Evolutionary conservation across 1,140 invertebrate species (phyloP).

Genomic region (Eurosta solidaginis): DNA sequence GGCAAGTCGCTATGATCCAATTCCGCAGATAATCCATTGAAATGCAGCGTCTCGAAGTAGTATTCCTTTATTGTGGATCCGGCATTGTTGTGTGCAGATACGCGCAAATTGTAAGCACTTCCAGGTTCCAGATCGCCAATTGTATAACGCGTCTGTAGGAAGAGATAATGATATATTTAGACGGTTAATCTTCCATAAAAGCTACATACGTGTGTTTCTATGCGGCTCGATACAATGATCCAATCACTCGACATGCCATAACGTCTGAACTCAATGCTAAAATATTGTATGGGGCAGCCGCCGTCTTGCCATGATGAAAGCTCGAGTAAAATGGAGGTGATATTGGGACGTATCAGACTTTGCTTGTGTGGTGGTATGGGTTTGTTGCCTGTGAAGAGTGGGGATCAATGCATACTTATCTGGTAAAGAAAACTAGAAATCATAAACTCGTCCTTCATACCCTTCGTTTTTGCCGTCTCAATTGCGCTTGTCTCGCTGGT

Average conservation of each 20-base stretch:
- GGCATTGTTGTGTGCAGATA: constrained; percentile 73
- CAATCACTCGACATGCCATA: constrained; percentile 61
- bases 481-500: constrained; percentile 69
- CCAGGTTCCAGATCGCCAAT: constrained; percentile 70
- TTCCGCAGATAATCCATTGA: constrained; percentile 61
- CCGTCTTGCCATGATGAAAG: constrained; percentile 69
- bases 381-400: constrained; percentile 63
- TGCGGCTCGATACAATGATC: constrained; percentile 63
- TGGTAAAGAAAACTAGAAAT: not conserved
- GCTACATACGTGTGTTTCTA: constrained; percentile 59
- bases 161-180: constrained; percentile 14
- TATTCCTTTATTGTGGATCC: constrained; percentile 71
- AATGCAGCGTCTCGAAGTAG: constrained; percentile 67
- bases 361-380: constrained; percentile 62
- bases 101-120: constrained; percentile 69
- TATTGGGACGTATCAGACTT: constrained; percentile 65
- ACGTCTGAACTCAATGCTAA: constrained; percentile 68
- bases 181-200: not conserved
- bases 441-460: constrained; percentile 28
- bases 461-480: constrained; percentile 67
- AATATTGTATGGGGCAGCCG: constrained; percentile 69
- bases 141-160: constrained; percentile 57
- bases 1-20: constrained; percentile 56
- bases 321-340: constrained; percentile 67
- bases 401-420: constrained; percentile 38